These are phyloP conservation scores for Gopherus evgoodei DNA, from an alignment of 2,113 vertebrate species.

Conservation along the genomic window DNA sequence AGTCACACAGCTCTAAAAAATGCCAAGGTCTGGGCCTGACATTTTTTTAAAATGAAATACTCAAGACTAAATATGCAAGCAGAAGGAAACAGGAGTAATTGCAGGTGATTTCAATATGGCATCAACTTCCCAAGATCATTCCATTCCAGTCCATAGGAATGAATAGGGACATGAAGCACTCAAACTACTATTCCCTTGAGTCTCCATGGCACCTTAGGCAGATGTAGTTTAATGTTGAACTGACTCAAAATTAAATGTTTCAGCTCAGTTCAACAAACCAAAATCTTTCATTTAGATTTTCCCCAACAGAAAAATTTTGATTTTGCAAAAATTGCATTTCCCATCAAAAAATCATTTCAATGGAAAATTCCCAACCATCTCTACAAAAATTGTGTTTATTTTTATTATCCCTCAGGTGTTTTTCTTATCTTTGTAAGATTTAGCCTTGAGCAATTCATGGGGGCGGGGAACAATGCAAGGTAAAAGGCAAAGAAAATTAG, in stretches of 20 bases:
- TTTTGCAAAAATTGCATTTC: background rate
- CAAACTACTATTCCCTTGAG: background rate
- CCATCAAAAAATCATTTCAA: background rate
- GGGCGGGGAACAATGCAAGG: background rate
- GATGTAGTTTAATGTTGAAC: background rate
- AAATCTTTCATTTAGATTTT: background rate
- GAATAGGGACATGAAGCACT: background rate
- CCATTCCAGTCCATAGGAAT: background rate
- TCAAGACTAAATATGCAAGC: slow-evolving; percentile 17
- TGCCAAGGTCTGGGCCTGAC: background rate
- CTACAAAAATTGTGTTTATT: background rate
- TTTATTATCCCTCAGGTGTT: background rate
- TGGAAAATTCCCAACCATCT: background rate
- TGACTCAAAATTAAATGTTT: background rate
- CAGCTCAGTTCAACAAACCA: too few relatives aligned
- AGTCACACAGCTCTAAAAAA: background rate
- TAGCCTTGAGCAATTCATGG: background rate
- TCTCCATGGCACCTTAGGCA: background rate
- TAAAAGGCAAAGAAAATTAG: background rate
- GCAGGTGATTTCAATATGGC: background rate
- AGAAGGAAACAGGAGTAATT: background rate
- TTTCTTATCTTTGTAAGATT: background rate
- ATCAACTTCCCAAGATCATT: background rate
- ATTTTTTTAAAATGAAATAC: background rate
- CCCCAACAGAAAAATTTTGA: background rate